Base-by-base conservation (phyloP, 2,888 invertebrate species). In the Brassicogethes aeneus region DNA sequence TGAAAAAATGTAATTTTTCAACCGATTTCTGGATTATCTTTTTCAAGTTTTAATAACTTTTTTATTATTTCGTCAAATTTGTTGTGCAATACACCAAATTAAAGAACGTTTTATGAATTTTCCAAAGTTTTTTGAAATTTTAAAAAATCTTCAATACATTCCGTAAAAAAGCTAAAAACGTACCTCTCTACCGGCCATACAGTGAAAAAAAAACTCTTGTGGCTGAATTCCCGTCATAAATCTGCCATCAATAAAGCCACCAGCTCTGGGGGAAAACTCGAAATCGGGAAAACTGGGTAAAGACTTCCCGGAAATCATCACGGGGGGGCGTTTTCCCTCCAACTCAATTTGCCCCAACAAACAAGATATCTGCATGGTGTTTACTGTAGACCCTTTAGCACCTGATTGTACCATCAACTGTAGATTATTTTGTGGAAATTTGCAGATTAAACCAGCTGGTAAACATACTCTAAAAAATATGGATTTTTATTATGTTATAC, bases 181-280 rank as follows among this genome's bases (percentile, higher is more conserved):
- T 64, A 82, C 91, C 78, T 99, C 99, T 68, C 99, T 80, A 40
- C 99, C 99, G 40, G 99, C 99, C 97, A 99, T 99, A 62, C 97
- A 97, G 75, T 99, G 97, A 70, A 96, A 97, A 71, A 95, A 99
- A 65, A 95, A 95, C 62, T 99, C 97, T 68, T 94, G 95, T 0
- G 96, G 95, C 59, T 88, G 81, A 54, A 99, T 92, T n/a, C 99
- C 99, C 0, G 97, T 96, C 80, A 97, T 82, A 63, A 99, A 99
- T 7, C 99, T 79, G 0, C 93, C 92, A 53, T 90, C 90, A 40
- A 99, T 90, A 62, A 94, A 99, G 1, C 99, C 99, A 5, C 99
- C 95, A 1, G 96, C 90, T 60, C 90, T 75, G 0, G 96, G 94
- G 0, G 87, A 79, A 5, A 85, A 78, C 57, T 96, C 94, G 56